Base-by-base conservation (phyloP, 2,888 invertebrate genomes). In the Lordiphosa fenestrarum region DNA sequence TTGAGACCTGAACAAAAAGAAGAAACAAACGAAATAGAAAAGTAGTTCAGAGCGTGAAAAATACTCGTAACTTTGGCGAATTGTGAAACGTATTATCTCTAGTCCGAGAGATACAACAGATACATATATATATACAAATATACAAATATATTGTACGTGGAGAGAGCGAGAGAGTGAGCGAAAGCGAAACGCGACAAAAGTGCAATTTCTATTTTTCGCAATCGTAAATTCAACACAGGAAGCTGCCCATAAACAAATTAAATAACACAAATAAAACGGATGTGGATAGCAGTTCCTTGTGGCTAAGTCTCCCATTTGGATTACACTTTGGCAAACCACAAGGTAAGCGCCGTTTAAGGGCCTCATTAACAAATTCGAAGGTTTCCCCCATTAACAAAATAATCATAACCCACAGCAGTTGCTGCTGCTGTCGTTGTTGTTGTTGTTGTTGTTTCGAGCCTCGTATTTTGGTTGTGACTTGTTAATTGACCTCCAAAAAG, bases 401-500 rank as follows among this genome's bases (percentile, higher is more conserved):
- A 46, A 19, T 33, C 21, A 23, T 41, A 39, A 50, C 33, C 33
- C 35, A 49, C 25, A 40, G 47, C n/a, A 44, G 51, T 39, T 54
- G 30, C 54, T 50, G 53, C 51, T 52, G 38, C 40, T 67, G 35
- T 54, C 62, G 37, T 44, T 56, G 42, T 61, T 54, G 57, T 57
- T 67, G 35, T 54, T 65, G 37, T 44, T 56, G 42, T 61, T 54
- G 57, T 57, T 47, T 63, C 44, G 25, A 59, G 33, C 25, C 30
- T 13, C 41, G 21, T 12, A 36, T 37, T 50, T 35, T 58, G 41
- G 52, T 56, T 65, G 57, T 59, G 69, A 67, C 67, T 75, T 58
- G 64, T 73, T 82, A 77, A 77, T 82, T 77, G 77, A 83, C 77
- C 77, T 77, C 76, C 56, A 83, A 75, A 41, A 68, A 62, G 60